Percentiles rank a stretch among this genome's conserved stretches.
These are phyloP conservation scores for Gnatocerus cornutus DNA, from an alignment of 2,888 invertebrate species.

Conservation along the genomic window DNA sequence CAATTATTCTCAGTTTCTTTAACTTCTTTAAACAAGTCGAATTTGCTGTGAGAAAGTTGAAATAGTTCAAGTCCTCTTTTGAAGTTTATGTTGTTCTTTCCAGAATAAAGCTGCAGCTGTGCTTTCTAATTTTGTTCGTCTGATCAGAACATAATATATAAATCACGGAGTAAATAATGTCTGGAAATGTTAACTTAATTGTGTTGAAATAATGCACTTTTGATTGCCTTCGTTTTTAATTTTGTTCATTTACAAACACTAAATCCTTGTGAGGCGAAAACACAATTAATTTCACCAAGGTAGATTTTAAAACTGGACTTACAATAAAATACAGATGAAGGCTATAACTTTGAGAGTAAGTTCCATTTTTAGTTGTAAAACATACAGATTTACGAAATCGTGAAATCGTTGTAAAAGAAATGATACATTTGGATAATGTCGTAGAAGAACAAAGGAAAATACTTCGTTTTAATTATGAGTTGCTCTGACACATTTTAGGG, in stretches of 20 bases:
- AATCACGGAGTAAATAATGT: constrained; percentile 28
- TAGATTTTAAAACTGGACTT: constrained; percentile 1
- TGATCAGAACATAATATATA: constrained; percentile 34
- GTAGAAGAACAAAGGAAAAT: constrained; percentile 43
- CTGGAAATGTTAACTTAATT: constrained; percentile 28
- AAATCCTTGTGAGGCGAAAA: constrained; percentile 4
- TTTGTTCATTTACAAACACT: constrained; percentile 22
- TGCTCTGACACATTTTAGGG: constrained; percentile 47
- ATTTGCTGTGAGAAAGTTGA: constrained; percentile 33
- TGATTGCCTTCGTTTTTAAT: constrained; percentile 29
- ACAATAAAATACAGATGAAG: constrained; percentile 4
- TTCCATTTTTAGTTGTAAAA: constrained; percentile 35
- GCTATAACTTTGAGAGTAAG: constrained; percentile 4
- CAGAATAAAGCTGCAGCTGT: constrained; percentile 36
- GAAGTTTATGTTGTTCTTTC: constrained; percentile 34
- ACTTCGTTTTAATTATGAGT: constrained; percentile 49
- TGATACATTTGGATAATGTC: constrained; percentile 34
- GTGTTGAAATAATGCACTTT: constrained; percentile 28
- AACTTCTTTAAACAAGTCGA: constrained; percentile 32
- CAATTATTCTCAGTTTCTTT: constrained; percentile 34
- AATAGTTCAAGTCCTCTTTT: constrained; percentile 36
- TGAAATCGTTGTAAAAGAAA: constrained; percentile 31
- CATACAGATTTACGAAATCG: constrained; percentile 18
- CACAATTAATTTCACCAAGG: neutral
- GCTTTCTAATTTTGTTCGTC: constrained; percentile 37